A percentile compares a stretch with the other conserved stretches of the same genome.
Conservation (phyloP, 2,888 invertebrate genomes). For the Tipula helvola region DNA sequence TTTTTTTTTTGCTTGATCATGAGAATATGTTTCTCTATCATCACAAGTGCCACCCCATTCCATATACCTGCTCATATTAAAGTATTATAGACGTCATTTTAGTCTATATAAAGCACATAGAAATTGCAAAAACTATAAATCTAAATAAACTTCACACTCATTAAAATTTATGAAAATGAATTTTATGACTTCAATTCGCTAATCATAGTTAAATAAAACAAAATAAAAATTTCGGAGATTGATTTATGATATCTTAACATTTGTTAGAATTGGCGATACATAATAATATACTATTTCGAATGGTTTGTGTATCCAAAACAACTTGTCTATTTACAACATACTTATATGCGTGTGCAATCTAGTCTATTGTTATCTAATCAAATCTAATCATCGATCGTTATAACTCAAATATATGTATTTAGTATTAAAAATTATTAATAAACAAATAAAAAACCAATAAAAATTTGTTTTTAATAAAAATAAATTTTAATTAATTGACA, state of each 20-base stretch:
- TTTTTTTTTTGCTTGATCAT: too few species aligned
- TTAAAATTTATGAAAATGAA: neutral
- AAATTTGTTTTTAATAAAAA: neutral
- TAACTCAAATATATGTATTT: neutral
- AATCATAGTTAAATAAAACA: neutral
- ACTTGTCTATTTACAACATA: neutral
- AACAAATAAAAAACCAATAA: neutral
- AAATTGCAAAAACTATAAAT: neutral
- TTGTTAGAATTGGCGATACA: neutral
- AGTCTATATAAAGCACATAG: neutral
- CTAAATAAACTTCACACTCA: neutral
- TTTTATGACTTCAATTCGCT: neutral
- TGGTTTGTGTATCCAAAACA: neutral
- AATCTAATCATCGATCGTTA: neutral
- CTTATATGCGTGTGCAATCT: neutral
- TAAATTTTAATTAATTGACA: neutral
- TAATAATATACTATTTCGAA: neutral
- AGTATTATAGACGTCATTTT: too few species aligned
- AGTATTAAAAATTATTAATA: neutral
- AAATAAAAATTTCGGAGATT: neutral
- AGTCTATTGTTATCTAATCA: neutral
- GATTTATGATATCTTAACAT: neutral
- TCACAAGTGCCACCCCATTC: too few species aligned
- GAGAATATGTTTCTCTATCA: too few species aligned
- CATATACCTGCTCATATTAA: too few species aligned